Conservation (phyloP, 1,140 invertebrate genomes). For the Phortica variegata region DNA sequence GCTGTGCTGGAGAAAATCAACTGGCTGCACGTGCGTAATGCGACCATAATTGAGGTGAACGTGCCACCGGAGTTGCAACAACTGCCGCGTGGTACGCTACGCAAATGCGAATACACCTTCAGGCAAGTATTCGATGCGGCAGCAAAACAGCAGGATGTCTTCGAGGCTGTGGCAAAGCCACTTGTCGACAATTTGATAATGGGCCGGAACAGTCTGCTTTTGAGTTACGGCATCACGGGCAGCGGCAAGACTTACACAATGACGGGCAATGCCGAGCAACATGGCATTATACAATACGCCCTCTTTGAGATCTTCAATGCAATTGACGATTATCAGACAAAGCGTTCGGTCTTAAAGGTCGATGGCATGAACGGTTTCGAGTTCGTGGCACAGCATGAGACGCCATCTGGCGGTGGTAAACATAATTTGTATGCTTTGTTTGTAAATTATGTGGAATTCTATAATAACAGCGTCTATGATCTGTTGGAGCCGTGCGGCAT, state of each 20-base stretch:
- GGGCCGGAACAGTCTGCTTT: conserved; percentile 83
- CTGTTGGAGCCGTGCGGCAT: conserved; percentile 60
- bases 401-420: conserved; percentile 70
- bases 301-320: conserved; percentile 90
- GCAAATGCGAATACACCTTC: conserved; percentile 74
- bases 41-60: conserved; percentile 62
- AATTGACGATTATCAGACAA: conserved; percentile 70
- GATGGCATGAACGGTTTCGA: conserved; percentile 92
- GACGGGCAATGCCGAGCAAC: conserved; percentile 70
- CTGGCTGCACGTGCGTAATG: conserved; percentile 72
- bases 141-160: conserved; percentile 73
- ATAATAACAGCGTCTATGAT: conserved; percentile 95
- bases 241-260: conserved; percentile 95
- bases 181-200: conserved; percentile 75
- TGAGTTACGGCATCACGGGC: conserved; percentile 92
- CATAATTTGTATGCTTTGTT: conserved; percentile 85
- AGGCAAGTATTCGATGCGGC: conserved; percentile 79
- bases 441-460: conserved; percentile 93
- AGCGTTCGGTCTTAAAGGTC: conserved; percentile 82
- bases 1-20: conserved; percentile 63
- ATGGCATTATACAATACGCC: conserved; percentile 80
- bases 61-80: conserved; percentile 64
- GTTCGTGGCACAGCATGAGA: conserved; percentile 81
- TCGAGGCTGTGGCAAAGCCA: conserved; percentile 79
- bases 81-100: conserved; percentile 65